A percentile compares a stretch with the other conserved stretches of the same genome.
phyloP scores from a whole-genome alignment of 2,113 vertebrate genomes.

The Cervus canadensis region DNA sequence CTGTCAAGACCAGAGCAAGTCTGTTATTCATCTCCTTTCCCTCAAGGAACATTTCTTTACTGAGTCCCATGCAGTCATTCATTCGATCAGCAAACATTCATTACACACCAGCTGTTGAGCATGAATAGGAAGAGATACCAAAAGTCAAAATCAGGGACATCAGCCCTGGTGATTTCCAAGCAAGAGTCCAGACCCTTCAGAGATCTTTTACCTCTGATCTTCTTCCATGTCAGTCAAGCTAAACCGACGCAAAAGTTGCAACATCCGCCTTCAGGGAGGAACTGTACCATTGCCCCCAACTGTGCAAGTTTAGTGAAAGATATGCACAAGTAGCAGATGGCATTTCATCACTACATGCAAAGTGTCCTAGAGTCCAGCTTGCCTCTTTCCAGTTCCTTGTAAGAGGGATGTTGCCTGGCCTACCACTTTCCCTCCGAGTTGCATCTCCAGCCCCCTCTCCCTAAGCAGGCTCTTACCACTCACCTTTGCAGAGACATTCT shows the following conservation, averaged over 20 bases:
- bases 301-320: not conserved
- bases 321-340: not conserved
- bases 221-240: not conserved
- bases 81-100: not conserved
- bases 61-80: not conserved
- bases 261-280: not conserved
- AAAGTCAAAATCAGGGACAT: not conserved
- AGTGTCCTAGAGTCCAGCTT: not conserved
- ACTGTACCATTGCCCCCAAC: not conserved
- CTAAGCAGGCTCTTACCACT: not conserved
- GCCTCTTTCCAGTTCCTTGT: no score
- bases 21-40: not conserved
- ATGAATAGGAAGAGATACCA: not conserved
- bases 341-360: not conserved
- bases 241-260: not conserved
- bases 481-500: not conserved
- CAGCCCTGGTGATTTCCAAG: not conserved
- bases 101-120: not conserved
- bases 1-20: not conserved
- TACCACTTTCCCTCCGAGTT: not conserved
- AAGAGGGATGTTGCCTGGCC: not conserved
- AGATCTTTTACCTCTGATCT: not conserved
- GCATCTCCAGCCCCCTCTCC: no score
- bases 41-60: not conserved
- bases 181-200: not conserved